Evolutionary conservation across 2,113 vertebrate species (phyloP).

Genomic region (Phodopus roborovskii): DNA sequence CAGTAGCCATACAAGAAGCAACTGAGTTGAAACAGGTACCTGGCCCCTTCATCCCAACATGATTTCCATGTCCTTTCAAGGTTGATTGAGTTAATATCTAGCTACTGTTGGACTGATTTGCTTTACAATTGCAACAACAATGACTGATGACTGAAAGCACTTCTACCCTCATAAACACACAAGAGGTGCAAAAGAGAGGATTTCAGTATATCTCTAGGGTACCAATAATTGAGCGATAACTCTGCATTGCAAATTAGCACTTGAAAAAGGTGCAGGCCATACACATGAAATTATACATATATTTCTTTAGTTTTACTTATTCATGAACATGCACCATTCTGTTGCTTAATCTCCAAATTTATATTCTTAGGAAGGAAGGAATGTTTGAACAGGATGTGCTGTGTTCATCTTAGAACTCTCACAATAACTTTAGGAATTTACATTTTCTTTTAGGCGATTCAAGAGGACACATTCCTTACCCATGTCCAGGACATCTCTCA

Average conservation of each 20-base stretch:
- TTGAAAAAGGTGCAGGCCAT: conserved; percentile 22
- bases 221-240: conserved; percentile 32
- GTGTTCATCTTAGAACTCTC: background rate
- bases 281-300: conserved; percentile 9
- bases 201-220: background rate
- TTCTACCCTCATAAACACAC: conserved; percentile 24
- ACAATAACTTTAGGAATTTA: background rate
- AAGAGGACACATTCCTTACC: background rate
- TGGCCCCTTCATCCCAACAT: conserved; percentile 62
- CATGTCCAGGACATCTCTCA: background rate
- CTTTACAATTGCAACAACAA: conserved; percentile 53
- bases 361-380: conserved; percentile 7
- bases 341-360: conserved; percentile 42
- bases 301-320: conserved; percentile 57
- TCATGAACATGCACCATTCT: background rate
- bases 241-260: background rate
- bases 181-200: conserved; percentile 33
- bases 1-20: background rate
- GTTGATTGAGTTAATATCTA: conserved; percentile 11
- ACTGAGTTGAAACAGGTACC: conserved; percentile 54
- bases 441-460: background rate
- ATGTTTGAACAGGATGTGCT: background rate
- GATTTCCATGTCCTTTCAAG: conserved; percentile 52
- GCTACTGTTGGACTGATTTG: conserved; percentile 57
- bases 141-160: conserved; percentile 39